These are phyloP conservation scores for Noctuana brunneofusca DNA, from an alignment of 2,888 invertebrate species.

Conservation along the genomic window DNA sequence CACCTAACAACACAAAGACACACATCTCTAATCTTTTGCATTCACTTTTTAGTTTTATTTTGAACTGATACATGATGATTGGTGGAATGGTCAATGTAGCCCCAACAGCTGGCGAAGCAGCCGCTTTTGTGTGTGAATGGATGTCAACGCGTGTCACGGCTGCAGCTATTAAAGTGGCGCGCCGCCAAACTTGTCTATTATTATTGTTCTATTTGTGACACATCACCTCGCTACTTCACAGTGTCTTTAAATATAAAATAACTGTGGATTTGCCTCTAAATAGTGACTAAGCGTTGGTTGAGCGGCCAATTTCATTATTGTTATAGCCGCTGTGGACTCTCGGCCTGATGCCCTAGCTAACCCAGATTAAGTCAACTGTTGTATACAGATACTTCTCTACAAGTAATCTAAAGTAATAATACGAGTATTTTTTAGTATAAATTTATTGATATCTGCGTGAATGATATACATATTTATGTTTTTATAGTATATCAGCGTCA, in stretches of 20 bases:
- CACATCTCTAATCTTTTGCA: too few relatives aligned
- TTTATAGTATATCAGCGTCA: too few relatives aligned
- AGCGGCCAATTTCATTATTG: background rate
- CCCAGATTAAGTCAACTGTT: too few relatives aligned
- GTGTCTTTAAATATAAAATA: slow-evolving; percentile 6
- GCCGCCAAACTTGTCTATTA: slow-evolving; percentile 26
- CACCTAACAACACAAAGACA: too few relatives aligned
- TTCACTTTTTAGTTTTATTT: slow-evolving; percentile 1
- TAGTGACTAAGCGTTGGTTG: background rate
- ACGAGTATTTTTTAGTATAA: too few relatives aligned
- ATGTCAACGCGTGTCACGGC: slow-evolving; percentile 11
- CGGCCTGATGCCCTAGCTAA: too few relatives aligned
- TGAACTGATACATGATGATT: background rate
- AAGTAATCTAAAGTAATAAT: too few relatives aligned
- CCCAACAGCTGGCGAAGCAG: background rate
- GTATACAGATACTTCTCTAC: too few relatives aligned
- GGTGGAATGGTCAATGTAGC: background rate
- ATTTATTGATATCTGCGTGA: too few relatives aligned
- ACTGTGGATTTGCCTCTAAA: background rate
- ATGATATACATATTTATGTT: too few relatives aligned
- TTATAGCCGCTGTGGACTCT: too few relatives aligned
- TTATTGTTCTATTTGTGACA: slow-evolving; percentile 25
- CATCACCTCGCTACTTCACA: slow-evolving; percentile 8
- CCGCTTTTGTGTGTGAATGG: slow-evolving; percentile 4
- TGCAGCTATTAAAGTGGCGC: slow-evolving; percentile 16